Evolutionary conservation across 1,140 invertebrate species (phyloP), one percentile per base, ranked within the genome.

Genomic region (Cotesia glomerata): DNA sequence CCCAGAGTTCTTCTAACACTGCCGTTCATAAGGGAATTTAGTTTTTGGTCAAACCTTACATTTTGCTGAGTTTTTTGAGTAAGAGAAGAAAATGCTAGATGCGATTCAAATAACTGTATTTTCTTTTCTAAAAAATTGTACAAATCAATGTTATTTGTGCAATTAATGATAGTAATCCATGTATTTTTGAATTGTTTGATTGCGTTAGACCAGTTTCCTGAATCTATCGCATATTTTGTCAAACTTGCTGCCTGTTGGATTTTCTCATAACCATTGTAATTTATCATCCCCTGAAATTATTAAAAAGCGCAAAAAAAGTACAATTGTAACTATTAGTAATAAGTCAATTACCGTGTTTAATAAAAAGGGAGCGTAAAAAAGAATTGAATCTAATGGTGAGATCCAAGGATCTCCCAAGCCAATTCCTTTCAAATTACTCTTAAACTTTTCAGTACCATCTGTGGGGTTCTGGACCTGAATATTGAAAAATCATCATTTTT

Each of bases 401-500:
- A 96, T 94, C 95, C 95, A 97, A 0, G 94, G 91, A 83, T 96
- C 95, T 2, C 95, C 95, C 79, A 97, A 88, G 0, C 90, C 93
- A 11, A 96, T 90, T 0, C 94, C 95, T 74, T 89, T 89, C 52
- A 97, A 89, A 75, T 94, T 94, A 58, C 90, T 92, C 26, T 88
- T 87, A 1, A 97, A 26, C 26, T 26, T 26, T 26, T 26, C 26
- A 26, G 1, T 26, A 26, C 26, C 90, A 58, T 87, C 88, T 0
- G 90, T 91, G 0, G 80, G 81, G 75, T 90, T 75, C 74, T 93
- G 90, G 54, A 91, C 92, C 91, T 95, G 78, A 26, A 26, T 26
- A 26, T 26, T 26, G 26, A 8, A 16, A 49, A 14, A 59, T 26
- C 1, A 26, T 26, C 26, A 26, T 26, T 26, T 26, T 26, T 26